A percentile compares a stretch with the other conserved stretches of the same genome.
Conservation (phyloP, 2,888 invertebrate species). For the Caenorhabditis drosophilae region DNA sequence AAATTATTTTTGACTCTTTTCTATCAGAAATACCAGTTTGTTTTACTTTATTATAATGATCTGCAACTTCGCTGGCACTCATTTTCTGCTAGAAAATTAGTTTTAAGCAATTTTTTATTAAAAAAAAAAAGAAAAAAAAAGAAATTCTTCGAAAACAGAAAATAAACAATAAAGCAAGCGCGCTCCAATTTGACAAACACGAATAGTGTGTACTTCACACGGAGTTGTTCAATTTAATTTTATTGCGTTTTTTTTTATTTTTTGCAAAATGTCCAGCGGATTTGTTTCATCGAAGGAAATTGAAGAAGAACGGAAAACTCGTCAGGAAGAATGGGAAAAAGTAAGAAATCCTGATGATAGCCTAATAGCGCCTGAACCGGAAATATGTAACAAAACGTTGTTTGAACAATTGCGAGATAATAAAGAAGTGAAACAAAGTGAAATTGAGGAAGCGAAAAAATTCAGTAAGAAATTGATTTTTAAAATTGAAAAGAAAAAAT, state of each 20-base stretch:
- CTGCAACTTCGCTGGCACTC: slow-evolving; percentile 76
- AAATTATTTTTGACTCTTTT: slow-evolving; percentile 86
- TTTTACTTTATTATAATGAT: slow-evolving; percentile 89
- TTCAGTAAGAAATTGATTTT: slow-evolving; percentile 78
- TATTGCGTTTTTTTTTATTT: not conserved
- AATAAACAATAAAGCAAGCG: slow-evolving; percentile 3
- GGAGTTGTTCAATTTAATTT: too few species aligned
- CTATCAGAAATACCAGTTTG: slow-evolving; percentile 83
- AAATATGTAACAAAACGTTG: slow-evolving; percentile 83
- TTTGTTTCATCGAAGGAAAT: slow-evolving; percentile 88
- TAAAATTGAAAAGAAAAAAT: not conserved
- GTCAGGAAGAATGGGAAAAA: slow-evolving; percentile 96
- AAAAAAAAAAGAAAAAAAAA: slow-evolving; percentile 4
- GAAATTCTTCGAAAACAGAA: slow-evolving; percentile 3
- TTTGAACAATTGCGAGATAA: slow-evolving; percentile 91
- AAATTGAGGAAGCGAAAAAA: slow-evolving; percentile 92
- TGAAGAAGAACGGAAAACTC: slow-evolving; percentile 79
- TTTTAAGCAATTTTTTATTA: not conserved
- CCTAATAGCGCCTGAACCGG: slow-evolving; percentile 86
- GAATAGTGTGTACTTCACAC: too few species aligned
- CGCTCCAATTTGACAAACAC: too few species aligned
- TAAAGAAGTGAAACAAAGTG: slow-evolving; percentile 86
- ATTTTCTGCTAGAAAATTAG: slow-evolving; percentile 42
- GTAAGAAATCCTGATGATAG: slow-evolving; percentile 89
- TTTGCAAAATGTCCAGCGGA: slow-evolving; percentile 49